Evolutionary conservation across 2,888 invertebrate species (phyloP).

Genomic region (Tridacna gigas): DNA sequence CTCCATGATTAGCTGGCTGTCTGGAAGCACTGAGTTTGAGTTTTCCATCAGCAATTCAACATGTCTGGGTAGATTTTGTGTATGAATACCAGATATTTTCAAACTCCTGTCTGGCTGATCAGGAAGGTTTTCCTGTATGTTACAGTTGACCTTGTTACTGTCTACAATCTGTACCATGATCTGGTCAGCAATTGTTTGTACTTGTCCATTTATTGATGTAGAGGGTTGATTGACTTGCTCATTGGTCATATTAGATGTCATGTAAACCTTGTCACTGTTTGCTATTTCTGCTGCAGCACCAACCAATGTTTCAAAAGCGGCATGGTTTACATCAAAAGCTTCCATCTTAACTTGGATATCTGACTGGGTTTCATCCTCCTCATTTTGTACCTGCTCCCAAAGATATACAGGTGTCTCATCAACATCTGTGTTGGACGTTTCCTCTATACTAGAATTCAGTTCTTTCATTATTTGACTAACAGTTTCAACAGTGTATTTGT

Average conservation of each 20-base stretch:
- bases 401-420: not conserved
- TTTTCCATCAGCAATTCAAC: conserved; percentile 10
- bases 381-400: not conserved
- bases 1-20: not conserved
- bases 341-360: conserved; percentile 10
- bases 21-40: not conserved
- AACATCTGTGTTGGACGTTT: not conserved
- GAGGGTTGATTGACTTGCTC: not conserved
- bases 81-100: not conserved
- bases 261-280: not conserved
- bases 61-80: conserved; percentile 17
- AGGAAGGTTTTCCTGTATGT: not conserved
- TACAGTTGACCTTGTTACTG: not conserved
- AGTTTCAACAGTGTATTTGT: conserved; percentile 64
- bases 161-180: conserved; percentile 16
- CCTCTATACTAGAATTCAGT: conserved; percentile 24
- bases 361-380: not conserved
- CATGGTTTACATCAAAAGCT: conserved; percentile 2
- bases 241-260: not conserved
- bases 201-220: not conserved
- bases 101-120: not conserved
- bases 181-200: not conserved
- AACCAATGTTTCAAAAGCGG: conserved; percentile 11
- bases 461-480: conserved; percentile 68
- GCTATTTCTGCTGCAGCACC: conserved; percentile 15